A percentile compares a stretch with the other conserved stretches of the same genome.
Evolutionary conservation across 2,888 invertebrate species (phyloP).

Genomic region (Azorinus chamasolen): DNA sequence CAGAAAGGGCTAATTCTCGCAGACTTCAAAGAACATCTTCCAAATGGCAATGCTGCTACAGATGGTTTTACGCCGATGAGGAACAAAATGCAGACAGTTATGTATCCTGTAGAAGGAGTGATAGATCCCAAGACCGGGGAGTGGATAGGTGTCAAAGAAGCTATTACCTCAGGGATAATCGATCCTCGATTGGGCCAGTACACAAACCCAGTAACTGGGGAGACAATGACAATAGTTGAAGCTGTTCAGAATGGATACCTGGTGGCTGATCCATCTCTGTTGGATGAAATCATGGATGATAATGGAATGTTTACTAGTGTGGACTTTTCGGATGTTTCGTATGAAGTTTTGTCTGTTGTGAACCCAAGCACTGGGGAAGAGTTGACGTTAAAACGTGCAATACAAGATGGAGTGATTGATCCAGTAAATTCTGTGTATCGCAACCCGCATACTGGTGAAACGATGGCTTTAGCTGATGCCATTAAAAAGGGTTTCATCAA

Average conservation of each 20-base stretch:
- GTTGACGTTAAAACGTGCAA: slow-evolving; percentile 77
- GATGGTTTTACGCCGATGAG: slow-evolving; percentile 65
- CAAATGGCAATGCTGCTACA: slow-evolving; percentile 64
- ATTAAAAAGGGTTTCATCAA: slow-evolving; percentile 79
- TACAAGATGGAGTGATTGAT: slow-evolving; percentile 80
- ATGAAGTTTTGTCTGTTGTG: slow-evolving; percentile 72
- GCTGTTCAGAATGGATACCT: slow-evolving; percentile 91
- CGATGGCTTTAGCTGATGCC: slow-evolving; percentile 79
- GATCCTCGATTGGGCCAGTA: slow-evolving; percentile 91
- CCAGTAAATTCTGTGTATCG: slow-evolving; percentile 78
- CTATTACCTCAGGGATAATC: slow-evolving; percentile 91
- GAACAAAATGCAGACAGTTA: slow-evolving; percentile 74
- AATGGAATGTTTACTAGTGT: slow-evolving; percentile 75
- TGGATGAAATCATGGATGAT: slow-evolving; percentile 67
- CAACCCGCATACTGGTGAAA: slow-evolving; percentile 80
- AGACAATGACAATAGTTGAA: slow-evolving; percentile 89
- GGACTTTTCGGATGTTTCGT: slow-evolving; percentile 76
- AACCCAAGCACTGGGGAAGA: slow-evolving; percentile 79
- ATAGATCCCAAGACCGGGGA: slow-evolving; percentile 82
- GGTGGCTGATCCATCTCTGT: slow-evolving; percentile 72
- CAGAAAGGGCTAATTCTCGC: slow-evolving; percentile 81
- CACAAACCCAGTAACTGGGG: slow-evolving; percentile 79
- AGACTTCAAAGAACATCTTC: slow-evolving; percentile 71
- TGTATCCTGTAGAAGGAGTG: slow-evolving; percentile 77
- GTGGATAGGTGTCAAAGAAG: slow-evolving; percentile 91